phyloP scores from a whole-genome alignment of 2,888 invertebrate species.

The Acronicta alni region DNA sequence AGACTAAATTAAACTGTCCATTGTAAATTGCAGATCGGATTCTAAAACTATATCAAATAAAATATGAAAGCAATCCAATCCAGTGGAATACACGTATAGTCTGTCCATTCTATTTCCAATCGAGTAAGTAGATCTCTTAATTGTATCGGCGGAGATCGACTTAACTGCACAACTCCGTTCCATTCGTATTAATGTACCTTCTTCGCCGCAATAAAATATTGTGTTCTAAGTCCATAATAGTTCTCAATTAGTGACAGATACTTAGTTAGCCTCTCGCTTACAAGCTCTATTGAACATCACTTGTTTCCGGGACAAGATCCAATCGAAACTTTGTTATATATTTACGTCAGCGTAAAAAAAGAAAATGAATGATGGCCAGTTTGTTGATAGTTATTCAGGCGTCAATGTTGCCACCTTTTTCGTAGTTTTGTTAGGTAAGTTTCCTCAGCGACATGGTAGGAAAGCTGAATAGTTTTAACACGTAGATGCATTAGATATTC shows the following conservation, averaged over 20 bases:
- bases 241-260: slow-evolving; percentile 54
- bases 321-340: slow-evolving; percentile 44
- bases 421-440: slow-evolving; percentile 43
- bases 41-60: slow-evolving; percentile 8
- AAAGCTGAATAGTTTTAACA: slow-evolving; percentile 66
- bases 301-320: slow-evolving; percentile 45
- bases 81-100: neutral
- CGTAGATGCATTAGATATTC: slow-evolving; percentile 83
- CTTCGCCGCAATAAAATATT: slow-evolving; percentile 46
- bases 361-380: slow-evolving; percentile 4
- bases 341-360: slow-evolving; percentile 9
- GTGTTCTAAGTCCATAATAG: slow-evolving; percentile 49
- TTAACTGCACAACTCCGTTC: slow-evolving; percentile 49
- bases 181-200: slow-evolving; percentile 49
- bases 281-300: slow-evolving; percentile 52
- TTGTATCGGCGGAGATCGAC: slow-evolving; percentile 15
- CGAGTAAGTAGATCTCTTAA: slow-evolving; percentile 14
- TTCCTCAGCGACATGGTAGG: slow-evolving; percentile 50
- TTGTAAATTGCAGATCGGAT: slow-evolving; percentile 13
- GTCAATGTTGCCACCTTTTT: slow-evolving; percentile 49
- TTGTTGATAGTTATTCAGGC: slow-evolving; percentile 45
- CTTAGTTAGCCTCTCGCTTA: slow-evolving; percentile 45
- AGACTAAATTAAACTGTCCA: slow-evolving; percentile 17
- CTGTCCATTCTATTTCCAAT: slow-evolving; percentile 21
- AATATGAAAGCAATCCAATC: slow-evolving; percentile 21